Base-by-base conservation (phyloP, 2,113 vertebrate genomes). In the Oxyura jamaicensis region DNA sequence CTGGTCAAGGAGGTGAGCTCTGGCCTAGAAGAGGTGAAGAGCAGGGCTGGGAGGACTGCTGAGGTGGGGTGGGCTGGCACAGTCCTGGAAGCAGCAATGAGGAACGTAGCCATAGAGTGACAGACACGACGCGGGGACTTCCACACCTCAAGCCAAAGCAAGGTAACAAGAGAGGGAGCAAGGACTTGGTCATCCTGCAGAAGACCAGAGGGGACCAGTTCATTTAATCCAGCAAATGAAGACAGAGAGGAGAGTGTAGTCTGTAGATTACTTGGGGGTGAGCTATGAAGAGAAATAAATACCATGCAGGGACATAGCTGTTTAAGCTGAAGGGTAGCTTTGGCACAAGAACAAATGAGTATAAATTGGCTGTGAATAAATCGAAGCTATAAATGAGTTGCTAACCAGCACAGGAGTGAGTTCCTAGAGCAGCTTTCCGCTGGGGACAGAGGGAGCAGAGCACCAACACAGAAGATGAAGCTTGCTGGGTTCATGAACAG, bases 341-440 rank as follows among this genome's bases (percentile, higher is more conserved):
- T 95, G 95, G 92, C 96, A 96, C 3, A 3, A 88, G 91, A 97
- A 96, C 83, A 97, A 83, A 88, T 96, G 68, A 88, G 78, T 81
- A 63, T 71, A 84, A 96, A 93, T 94, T 92, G 68, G 65, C 88
- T 65, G 81, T 56, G 73, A 92, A 94, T 94, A 95, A 97, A 93
- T 86, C 0, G 0, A 71, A 96, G 77, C 83, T 84, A 81, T 68
- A 95, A 96, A 96, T 96, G 55, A 91, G 75, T 95, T 97, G 68
- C 44, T 97, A 93, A 92, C 83, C 72, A 67, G 36, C 79, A 88
- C 72, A 95, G 63, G 86, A 90, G 72, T 58, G 83, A 90, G 76
- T 94, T 97, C 68, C 65, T 86, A 71, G 68, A 92, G 83, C 76
- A 14, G 11, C 36, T 33, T 71, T 93, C 83, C 73, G 7, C 46